These are phyloP conservation scores for Hydropsyche tenuis DNA, from an alignment of 1,140 invertebrate genomes.

Conservation along the genomic window DNA sequence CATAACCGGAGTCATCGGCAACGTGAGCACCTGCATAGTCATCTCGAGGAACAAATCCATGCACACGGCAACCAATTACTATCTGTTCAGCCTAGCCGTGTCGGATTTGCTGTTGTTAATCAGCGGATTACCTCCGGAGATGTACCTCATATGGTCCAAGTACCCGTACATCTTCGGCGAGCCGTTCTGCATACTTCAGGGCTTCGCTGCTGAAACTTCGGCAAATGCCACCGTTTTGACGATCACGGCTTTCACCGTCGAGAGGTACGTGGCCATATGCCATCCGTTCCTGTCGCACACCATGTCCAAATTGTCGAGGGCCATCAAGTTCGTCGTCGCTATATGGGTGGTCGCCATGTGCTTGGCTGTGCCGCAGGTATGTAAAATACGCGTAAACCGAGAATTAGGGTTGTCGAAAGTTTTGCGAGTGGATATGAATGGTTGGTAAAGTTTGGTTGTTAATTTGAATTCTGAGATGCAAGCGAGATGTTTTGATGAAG, in stretches of 20 bases:
- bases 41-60: constrained; percentile 89
- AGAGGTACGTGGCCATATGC: constrained; percentile 81
- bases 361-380: constrained; percentile 78
- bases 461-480: no score
- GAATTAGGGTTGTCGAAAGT: no score
- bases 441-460: no score
- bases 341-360: constrained; percentile 76
- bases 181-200: constrained; percentile 83
- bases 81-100: constrained; percentile 91
- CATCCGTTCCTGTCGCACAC: constrained; percentile 80
- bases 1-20: constrained; percentile 85
- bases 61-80: constrained; percentile 93
- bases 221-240: constrained; percentile 92
- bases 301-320: constrained; percentile 81
- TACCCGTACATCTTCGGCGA: constrained; percentile 90
- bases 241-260: constrained; percentile 81
- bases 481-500: no score
- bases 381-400: background rate
- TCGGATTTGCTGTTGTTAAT: constrained; percentile 91
- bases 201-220: constrained; percentile 86
- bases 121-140: constrained; percentile 82
- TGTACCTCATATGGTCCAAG: constrained; percentile 85
- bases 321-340: constrained; percentile 73
- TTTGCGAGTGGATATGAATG: no score
- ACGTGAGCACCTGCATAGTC: constrained; percentile 91